Evolutionary conservation across 2,797 vertebrate genomes (phyloP), one percentile per base, ranked within the genome.

Genomic region (Nothura maculosa): DNA sequence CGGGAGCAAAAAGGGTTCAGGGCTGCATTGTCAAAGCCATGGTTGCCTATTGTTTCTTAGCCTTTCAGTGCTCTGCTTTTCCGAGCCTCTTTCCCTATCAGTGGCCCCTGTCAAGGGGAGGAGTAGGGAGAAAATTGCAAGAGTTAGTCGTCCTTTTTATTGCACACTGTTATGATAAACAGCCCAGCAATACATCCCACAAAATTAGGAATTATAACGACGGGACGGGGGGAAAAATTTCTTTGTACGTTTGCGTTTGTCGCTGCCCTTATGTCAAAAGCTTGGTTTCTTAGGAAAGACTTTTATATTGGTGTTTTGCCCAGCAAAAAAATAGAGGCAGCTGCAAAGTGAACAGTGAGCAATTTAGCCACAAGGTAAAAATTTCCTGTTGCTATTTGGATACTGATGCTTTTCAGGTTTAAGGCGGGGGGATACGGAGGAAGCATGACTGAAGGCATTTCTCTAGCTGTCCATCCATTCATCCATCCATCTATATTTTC

Each of bases 21-120:
- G 94, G 94, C 97, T 96, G 97, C 98, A 97, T 98, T 98, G 98
- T 98, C 98, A 98, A 98, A 98, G 98, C 98, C 97, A 97, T 38
- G 95, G 97, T 93, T 96, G 94, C 96, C 97, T 97, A 98, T 98
- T 99, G 98, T 99, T 97, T 97, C 97, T 97, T 95, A 70, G 92
- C 93, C 94, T 97, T 96, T 97, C 96, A 94, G 94, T 74, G 96
- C 90, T 97, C 92, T 92, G 94, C 96, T 94, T 95, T 92, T 92
- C 94, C 94, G 92, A 96, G 92, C 87, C 94, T 93, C 97, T 96
- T 98, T 96, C 95, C 95, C 96, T 97, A 92, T 94, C 90, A 94
- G 96, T 97, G 97, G 96, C 96, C 97, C 97, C 94, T 94, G 94
- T 97, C 92, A 94, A 96, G 93, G 96, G 95, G 95, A 97, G 94